phyloP scores from a whole-genome alignment of 1,140 invertebrate species.

The Drosophila murphyi region DNA sequence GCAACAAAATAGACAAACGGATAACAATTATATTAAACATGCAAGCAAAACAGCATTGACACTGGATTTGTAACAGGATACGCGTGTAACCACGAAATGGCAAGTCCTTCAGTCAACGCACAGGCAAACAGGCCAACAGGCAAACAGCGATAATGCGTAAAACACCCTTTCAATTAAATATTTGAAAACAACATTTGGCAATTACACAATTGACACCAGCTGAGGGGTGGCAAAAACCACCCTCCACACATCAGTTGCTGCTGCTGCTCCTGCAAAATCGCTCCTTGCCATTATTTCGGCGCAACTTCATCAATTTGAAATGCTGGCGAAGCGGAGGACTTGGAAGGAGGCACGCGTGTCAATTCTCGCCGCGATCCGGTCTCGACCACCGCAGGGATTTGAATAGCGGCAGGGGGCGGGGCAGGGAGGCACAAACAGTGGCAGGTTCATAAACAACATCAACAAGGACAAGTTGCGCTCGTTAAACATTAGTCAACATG shows the following conservation, averaged over 20 bases:
- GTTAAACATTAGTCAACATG: conserved; percentile 77
- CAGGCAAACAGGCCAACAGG: not conserved
- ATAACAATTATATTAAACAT: conserved; percentile 83
- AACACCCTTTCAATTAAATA: conserved; percentile 84
- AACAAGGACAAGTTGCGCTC: conserved; percentile 76
- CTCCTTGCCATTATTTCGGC: conserved; percentile 13
- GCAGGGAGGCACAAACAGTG: conserved; percentile 4
- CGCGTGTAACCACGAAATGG: conserved; percentile 82
- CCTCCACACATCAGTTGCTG: not conserved
- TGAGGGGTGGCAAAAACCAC: conserved; percentile 36
- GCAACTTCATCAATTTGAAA: conserved; percentile 84
- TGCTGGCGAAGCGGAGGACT: conserved; percentile 62
- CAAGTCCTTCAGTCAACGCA: conserved; percentile 27
- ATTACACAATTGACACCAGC: conserved; percentile 82
- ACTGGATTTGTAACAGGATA: conserved; percentile 84
- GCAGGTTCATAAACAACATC: conserved; percentile 80
- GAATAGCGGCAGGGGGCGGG: conserved; percentile 33
- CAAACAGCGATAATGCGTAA: conserved; percentile 48
- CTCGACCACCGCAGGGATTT: conserved; percentile 68
- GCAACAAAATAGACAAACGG: conserved; percentile 42
- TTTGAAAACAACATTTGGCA: conserved; percentile 82
- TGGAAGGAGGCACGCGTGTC: conserved; percentile 66
- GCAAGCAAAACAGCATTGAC: conserved; percentile 73
- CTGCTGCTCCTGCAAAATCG: not conserved
- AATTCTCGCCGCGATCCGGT: conserved; percentile 51